phyloP scores from a whole-genome alignment of 37 sponge, comb jelly and placozoan genomes.

The Oscarella lobularis region DNA sequence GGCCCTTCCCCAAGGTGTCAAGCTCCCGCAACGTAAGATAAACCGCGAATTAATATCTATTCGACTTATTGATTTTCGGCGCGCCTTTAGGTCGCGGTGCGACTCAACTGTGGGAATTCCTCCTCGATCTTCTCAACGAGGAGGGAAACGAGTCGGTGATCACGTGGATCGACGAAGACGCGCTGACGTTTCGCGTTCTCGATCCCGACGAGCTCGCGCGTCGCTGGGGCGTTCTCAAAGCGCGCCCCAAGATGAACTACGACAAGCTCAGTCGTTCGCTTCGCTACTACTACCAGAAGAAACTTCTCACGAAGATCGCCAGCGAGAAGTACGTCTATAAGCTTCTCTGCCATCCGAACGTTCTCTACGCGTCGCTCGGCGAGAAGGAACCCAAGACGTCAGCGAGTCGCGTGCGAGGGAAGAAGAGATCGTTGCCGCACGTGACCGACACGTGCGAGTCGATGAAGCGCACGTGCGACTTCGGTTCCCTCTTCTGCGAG shows the following conservation, averaged over 20 bases:
- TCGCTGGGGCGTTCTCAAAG: slow-evolving; percentile 74
- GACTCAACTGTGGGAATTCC: slow-evolving; percentile 77
- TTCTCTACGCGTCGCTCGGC: neutral
- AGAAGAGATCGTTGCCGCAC: too few species aligned
- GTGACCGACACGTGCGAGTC: too few species aligned
- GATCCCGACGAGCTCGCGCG: slow-evolving; percentile 69
- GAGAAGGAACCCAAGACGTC: neutral
- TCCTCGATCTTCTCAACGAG: slow-evolving; percentile 49
- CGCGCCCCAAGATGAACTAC: slow-evolving; percentile 67
- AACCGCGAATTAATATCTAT: too few species aligned
- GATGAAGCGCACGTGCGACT: too few species aligned
- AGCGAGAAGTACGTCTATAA: slow-evolving; percentile 61
- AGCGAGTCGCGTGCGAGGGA: too few species aligned
- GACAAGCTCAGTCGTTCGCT: slow-evolving; percentile 84
- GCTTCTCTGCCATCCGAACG: neutral
- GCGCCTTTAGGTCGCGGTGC: slow-evolving; percentile 33
- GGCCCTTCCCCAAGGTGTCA: neutral
- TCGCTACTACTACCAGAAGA: slow-evolving; percentile 74
- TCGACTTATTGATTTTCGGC: too few species aligned
- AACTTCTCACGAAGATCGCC: slow-evolving; percentile 47
- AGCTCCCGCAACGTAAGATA: neutral
- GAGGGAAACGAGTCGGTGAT: slow-evolving; percentile 33
- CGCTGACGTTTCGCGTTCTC: slow-evolving; percentile 40
- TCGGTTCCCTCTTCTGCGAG: too few species aligned
- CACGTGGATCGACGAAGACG: slow-evolving; percentile 41